These are phyloP conservation scores for Bombus huntii DNA, from an alignment of 1,140 invertebrate species.

Conservation along the genomic window DNA sequence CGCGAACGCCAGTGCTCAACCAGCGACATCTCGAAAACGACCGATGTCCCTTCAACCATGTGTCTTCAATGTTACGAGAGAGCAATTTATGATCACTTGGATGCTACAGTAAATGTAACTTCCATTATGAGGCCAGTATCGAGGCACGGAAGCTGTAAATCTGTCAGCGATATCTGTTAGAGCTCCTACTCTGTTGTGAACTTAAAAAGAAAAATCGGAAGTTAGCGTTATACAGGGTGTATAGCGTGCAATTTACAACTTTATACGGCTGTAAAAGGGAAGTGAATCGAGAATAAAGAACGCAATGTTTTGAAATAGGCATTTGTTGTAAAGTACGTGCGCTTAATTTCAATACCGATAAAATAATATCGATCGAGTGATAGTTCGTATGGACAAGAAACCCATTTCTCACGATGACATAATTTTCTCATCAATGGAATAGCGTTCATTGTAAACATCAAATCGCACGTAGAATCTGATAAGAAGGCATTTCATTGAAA, in stretches of 20 bases:
- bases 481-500: too few relatives aligned
- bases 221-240: neutral
- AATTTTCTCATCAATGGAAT: too few relatives aligned
- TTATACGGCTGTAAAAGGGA: neutral
- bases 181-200: neutral
- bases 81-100: constrained; percentile 7
- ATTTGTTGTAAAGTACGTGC: too few relatives aligned
- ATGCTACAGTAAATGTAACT: neutral
- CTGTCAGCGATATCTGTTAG: neutral
- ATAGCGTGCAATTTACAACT: neutral
- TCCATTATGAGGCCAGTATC: neutral
- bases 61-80: neutral
- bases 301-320: neutral
- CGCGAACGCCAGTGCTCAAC: neutral
- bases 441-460: too few relatives aligned
- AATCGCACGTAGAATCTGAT: too few relatives aligned
- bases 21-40: neutral
- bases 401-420: too few relatives aligned
- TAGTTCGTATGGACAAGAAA: too few relatives aligned
- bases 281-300: neutral
- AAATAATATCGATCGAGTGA: too few relatives aligned
- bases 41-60: neutral
- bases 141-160: neutral
- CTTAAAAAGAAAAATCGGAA: neutral
- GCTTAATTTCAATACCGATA: too few relatives aligned